Evolutionary conservation across 1,140 invertebrate species (phyloP), one percentile per base, ranked within the genome.

Genomic region (Drosophila murphyi): DNA sequence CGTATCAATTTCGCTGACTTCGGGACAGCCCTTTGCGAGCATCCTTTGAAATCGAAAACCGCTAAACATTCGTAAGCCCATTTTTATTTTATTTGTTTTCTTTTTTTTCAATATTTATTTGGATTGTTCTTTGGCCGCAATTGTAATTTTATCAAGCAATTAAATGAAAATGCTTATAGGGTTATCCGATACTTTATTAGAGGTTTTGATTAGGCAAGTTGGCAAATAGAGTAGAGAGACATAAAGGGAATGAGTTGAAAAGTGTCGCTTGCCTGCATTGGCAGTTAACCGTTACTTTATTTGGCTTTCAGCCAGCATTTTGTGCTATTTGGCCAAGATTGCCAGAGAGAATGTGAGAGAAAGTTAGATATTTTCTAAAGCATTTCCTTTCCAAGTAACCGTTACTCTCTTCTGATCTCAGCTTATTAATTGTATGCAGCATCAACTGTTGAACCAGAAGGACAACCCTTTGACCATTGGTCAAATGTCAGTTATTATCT

Each of bases 121-220:
- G 61, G 52, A 75, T 78, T 89, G 80, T 89, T 78, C 61, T 39
- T 3, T 37, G 12, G 61, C 85, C 83, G 61, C 85, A 83, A 89
- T 89, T 88, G 85, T 88, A 72, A 89, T 78, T 74, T 88, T 89
- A 89, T 88, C 77, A 83, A 75, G 77, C 80, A 88, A 88, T 88
- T 88, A 47, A 47, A 47, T 8, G 3, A 39, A 12, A 41, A n/a
- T 31, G 3, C 4, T 12, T 12, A 31, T 10, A 6, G 37, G 55
- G 55, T 31, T 57, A 43, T 43, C 6, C 43, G 47, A 74, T 69
- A 74, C 57, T 68, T 62, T 56, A 28, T 50, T 56, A 68, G 64
- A 68, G 69, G 50, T 61, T 69, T 55, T 55, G 62, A 59, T 65
- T 74, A 75, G 62, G 20, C 45, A 31, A 57, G 31, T 45, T 43